phyloP scores from a whole-genome alignment of 2,113 vertebrate species.

The Elaphurus davidianus region DNA sequence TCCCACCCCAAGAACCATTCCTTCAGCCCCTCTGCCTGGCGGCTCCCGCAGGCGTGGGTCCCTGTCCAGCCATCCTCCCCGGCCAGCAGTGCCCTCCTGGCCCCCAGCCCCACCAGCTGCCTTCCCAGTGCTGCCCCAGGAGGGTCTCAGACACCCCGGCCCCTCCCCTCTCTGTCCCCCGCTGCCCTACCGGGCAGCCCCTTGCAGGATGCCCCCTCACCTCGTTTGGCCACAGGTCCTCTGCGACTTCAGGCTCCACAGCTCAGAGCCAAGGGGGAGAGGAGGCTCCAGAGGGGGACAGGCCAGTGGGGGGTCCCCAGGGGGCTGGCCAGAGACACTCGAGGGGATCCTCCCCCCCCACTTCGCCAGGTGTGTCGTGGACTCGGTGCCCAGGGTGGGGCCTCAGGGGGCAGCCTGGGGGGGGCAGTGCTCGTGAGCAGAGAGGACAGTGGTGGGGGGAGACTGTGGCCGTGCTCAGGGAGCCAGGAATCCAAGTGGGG shows the following conservation, averaged over 20 bases:
- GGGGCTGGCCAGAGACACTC: not conserved
- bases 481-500: rapidly evolving
- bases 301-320: not conserved
- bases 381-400: not conserved
- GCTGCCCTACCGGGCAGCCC: not conserved
- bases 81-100: too few relatives aligned
- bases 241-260: not conserved
- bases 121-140: not conserved
- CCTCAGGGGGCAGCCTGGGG: rapidly evolving
- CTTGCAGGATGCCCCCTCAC: not conserved
- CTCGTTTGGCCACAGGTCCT: not conserved
- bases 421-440: rapidly evolving
- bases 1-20: not conserved
- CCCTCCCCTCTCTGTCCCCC: not conserved
- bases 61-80: not conserved
- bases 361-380: not conserved
- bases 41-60: rapidly evolving
- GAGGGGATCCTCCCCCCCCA: rapidly evolving
- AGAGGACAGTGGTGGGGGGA: rapidly evolving
- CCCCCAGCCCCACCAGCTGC: not conserved
- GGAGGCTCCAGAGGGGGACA: not conserved
- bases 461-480: not conserved
- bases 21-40: too few relatives aligned
- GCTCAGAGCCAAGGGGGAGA: not conserved
- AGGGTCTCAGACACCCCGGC: rapidly evolving